Evolutionary conservation across 2,113 vertebrate genomes (phyloP).

Genomic region (Colaptes auratus): DNA sequence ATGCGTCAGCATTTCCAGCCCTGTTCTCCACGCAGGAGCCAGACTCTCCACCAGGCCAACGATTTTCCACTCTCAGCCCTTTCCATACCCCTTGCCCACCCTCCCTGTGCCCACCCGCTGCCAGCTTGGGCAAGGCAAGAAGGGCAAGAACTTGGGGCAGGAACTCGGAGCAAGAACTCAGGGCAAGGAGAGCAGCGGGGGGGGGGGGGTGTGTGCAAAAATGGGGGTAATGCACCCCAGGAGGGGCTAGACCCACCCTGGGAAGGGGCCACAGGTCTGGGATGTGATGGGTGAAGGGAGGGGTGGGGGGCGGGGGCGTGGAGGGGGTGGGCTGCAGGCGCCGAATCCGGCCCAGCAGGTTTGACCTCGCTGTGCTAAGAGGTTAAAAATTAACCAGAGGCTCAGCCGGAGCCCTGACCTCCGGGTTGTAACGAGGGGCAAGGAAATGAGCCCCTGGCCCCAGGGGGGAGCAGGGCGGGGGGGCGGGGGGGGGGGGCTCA

Average conservation of each 20-base stretch:
- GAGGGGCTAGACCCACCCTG: background rate
- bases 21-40: conserved; percentile 32
- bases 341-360: conserved; percentile 19
- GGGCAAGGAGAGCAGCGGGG: too few species aligned
- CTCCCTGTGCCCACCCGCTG: fast-evolving
- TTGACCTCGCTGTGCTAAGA: background rate
- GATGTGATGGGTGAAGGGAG: fast-evolving
- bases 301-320: background rate
- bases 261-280: background rate
- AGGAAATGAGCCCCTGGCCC: conserved; percentile 65
- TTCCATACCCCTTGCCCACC: fast-evolving
- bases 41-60: background rate
- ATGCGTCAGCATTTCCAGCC: conserved; percentile 2
- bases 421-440: background rate
- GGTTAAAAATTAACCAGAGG: conserved; percentile 60
- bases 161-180: too few species aligned
- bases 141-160: background rate
- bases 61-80: background rate
- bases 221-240: fast-evolving
- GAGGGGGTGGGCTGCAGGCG: background rate
- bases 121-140: fast-evolving
- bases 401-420: background rate
- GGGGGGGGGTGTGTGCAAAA: fast-evolving
- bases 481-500: conserved; percentile 22
- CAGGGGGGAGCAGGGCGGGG: background rate